These are phyloP conservation scores for Nematopogon swammerdamellus DNA, from an alignment of 2,888 invertebrate species.

Conservation along the genomic window DNA sequence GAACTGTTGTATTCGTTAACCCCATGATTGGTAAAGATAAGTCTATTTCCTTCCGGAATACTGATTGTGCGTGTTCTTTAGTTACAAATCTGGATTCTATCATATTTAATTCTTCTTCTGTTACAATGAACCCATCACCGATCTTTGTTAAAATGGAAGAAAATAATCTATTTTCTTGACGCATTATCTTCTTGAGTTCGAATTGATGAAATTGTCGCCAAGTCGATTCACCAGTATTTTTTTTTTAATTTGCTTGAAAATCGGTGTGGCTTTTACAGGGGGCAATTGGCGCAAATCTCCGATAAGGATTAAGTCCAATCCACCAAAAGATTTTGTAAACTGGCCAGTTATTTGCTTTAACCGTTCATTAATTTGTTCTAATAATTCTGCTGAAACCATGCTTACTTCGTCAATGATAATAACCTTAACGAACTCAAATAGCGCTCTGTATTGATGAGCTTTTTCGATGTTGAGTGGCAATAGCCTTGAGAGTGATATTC, in stretches of 20 bases:
- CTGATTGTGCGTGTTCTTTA: slow-evolving; percentile 10
- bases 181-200: slow-evolving; percentile 19
- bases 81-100: slow-evolving; percentile 14
- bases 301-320: slow-evolving; percentile 21
- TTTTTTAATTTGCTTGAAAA: slow-evolving; percentile 16
- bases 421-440: slow-evolving; percentile 14
- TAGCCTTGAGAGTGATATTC: slow-evolving; percentile 14
- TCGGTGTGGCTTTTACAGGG: slow-evolving; percentile 19
- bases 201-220: slow-evolving; percentile 19
- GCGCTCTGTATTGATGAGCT: slow-evolving; percentile 11
- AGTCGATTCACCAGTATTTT: slow-evolving; percentile 11
- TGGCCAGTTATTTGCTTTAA: slow-evolving; percentile 22
- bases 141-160: slow-evolving; percentile 17
- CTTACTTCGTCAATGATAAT: slow-evolving; percentile 24
- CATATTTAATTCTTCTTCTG: slow-evolving; percentile 9
- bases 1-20: slow-evolving; percentile 12
- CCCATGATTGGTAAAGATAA: slow-evolving; percentile 12
- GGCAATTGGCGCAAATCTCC: slow-evolving; percentile 25
- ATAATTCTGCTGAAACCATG: slow-evolving; percentile 21
- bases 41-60: slow-evolving; percentile 14
- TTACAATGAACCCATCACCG: slow-evolving; percentile 11
- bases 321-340: slow-evolving; percentile 19
- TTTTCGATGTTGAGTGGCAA: slow-evolving; percentile 14
- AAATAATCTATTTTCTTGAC: slow-evolving; percentile 18
- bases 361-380: slow-evolving; percentile 17